Evolutionary conservation across 2,797 vertebrate species (phyloP).

Genomic region (Manis javanica): DNA sequence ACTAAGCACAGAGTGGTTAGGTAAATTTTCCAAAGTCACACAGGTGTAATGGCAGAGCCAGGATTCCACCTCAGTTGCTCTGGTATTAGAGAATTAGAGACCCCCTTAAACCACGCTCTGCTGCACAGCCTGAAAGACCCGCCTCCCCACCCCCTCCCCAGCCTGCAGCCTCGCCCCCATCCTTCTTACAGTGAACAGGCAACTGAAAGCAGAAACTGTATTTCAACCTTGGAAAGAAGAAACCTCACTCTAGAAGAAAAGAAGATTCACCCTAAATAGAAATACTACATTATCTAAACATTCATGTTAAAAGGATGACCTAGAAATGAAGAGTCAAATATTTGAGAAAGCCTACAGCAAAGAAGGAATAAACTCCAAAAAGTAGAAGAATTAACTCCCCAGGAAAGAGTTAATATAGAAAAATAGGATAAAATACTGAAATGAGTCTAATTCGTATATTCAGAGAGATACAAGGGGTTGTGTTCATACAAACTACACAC

Average conservation of each 20-base stretch:
- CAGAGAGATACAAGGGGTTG: neutral
- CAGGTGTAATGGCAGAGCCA: neutral
- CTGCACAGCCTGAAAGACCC: neutral
- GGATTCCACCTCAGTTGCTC: neutral
- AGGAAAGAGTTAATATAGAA: neutral
- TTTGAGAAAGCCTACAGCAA: neutral
- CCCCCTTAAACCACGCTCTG: neutral
- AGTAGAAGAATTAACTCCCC: neutral
- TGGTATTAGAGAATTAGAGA: neutral
- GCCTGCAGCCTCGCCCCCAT: neutral
- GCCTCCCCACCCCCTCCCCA: too few relatives aligned
- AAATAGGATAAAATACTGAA: neutral
- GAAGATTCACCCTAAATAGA: neutral
- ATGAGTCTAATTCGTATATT: neutral
- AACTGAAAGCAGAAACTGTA: neutral
- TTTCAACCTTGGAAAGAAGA: neutral
- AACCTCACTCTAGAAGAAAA: neutral
- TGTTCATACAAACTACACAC: neutral
- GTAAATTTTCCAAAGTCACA: neutral
- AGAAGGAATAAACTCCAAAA: neutral
- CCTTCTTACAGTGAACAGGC: neutral
- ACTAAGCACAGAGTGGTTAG: neutral
- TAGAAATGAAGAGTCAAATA: neutral
- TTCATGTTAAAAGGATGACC: neutral
- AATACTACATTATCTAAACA: neutral